Conservation (phyloP, 2,797 vertebrate genomes). For the Phalanger gymnotis region DNA sequence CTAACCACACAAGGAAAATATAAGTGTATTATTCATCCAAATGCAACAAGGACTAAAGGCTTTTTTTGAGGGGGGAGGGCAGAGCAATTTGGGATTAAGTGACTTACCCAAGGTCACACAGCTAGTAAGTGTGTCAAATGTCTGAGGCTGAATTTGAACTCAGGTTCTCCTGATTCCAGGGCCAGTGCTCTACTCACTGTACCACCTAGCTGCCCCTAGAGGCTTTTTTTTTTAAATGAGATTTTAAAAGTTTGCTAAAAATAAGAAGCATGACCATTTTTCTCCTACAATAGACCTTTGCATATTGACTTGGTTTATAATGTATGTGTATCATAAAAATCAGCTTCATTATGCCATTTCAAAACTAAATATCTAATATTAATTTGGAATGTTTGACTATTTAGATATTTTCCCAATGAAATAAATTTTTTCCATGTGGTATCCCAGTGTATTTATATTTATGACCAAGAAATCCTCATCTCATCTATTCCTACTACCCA, state of each 20-base stretch:
- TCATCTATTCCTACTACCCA: not conserved
- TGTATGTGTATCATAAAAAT: not conserved
- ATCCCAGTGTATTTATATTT: not conserved
- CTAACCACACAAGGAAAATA: not conserved
- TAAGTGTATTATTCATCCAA: not conserved
- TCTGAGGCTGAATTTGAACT: too few species aligned
- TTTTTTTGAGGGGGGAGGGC: too few species aligned
- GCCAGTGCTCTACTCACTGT: too few species aligned
- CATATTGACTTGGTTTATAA: constrained; percentile 18
- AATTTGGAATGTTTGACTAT: not conserved
- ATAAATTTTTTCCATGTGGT: not conserved
- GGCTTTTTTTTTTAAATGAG: not conserved
- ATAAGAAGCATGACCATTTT: constrained; percentile 21
- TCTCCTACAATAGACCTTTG: constrained; percentile 54
- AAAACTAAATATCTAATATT: not conserved
- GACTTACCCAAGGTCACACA: too few species aligned
- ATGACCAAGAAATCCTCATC: not conserved
- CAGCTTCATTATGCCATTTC: not conserved
- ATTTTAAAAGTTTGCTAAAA: not conserved
- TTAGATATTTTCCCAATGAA: not conserved
- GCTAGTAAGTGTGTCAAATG: too few species aligned
- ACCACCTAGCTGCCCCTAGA: too few species aligned
- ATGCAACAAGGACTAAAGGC: not conserved
- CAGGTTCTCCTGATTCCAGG: too few species aligned
- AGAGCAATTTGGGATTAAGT: too few species aligned